Evolutionary conservation across 2,888 invertebrate genomes (phyloP).

Genomic region (Pollenia griseotomentosa): DNA sequence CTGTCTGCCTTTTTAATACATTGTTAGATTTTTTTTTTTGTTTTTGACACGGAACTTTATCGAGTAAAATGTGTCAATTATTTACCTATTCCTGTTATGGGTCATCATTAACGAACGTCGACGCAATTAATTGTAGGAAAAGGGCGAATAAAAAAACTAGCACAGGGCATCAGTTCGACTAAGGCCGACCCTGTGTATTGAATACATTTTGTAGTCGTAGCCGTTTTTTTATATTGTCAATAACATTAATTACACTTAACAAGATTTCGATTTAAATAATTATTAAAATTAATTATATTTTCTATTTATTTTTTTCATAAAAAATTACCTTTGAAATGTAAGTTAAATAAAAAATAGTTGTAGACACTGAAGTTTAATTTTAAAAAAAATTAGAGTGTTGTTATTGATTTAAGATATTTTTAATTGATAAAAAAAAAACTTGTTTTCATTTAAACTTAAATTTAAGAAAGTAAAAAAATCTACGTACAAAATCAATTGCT

Average conservation of each 20-base stretch:
- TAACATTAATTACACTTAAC: constrained; percentile 38
- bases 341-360: constrained; percentile 26
- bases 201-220: background rate
- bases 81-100: no score
- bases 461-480: background rate
- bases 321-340: constrained; percentile 16
- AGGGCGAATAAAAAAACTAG: no score
- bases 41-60: no score
- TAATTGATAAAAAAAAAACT: background rate
- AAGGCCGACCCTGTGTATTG: no score
- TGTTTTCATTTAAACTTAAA: background rate
- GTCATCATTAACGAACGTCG: no score
- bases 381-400: background rate
- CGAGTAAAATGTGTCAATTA: no score
- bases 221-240: constrained; percentile 3
- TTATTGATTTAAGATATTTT: constrained; percentile 45
- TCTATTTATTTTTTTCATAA: background rate
- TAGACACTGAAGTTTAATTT: constrained; percentile 6
- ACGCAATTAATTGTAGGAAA: no score
- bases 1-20: no score
- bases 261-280: constrained; percentile 30
- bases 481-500: no score
- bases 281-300: constrained; percentile 18
- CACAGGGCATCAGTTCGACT: no score
- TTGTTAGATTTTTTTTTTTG: no score